Evolutionary conservation across 2,888 invertebrate genomes (phyloP), one percentile per base, ranked within the genome.

Genomic region (Tetramorium bicarinatum): DNA sequence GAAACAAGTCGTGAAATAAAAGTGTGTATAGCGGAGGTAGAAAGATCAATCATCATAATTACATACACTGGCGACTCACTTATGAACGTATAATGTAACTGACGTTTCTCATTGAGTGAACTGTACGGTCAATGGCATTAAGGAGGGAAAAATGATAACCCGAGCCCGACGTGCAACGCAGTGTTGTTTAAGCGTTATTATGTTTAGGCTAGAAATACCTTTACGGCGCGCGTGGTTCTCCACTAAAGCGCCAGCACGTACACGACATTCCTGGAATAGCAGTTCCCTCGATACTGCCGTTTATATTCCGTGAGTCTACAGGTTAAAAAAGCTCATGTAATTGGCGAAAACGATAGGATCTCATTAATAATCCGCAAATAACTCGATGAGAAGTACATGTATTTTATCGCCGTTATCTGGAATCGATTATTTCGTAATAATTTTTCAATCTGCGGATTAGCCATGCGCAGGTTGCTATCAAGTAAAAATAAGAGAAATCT

Each of bases 151-250:
- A 66, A 64, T 21, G 13, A 72, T 72, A 41, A 66, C n/a, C 18
- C 47, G 64, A 41, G 38, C n/a, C 11, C 49, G 41, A 74, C 76
- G 72, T 49, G 49, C 54, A 29, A 7, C 34, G 75, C 82, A 59
- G 72, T 84, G 85, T 66, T 71, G 83, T 83, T 62, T 74, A 56
- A 85, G 82, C 83, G 75, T 84, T 87, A 83, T 86, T 84, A 84
- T 88, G 88, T 88, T 90, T 90, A 90, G 89, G 85, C 91, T 88
- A 84, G 84, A 83, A 90, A 89, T 88, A 79, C 83, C 79, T 90
- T 85, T 79, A 87, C 85, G 86, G 84, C n/a, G 89, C 85, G 90
- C 86, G 87, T 87, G 83, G 86, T 88, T 83, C 87, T 77, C 84
- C 85, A 69, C 67, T 67, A 56, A 87, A 87, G 75, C 66, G 83